phyloP scores from a whole-genome alignment of 2,888 invertebrate species.

The Drosophila formosana region DNA sequence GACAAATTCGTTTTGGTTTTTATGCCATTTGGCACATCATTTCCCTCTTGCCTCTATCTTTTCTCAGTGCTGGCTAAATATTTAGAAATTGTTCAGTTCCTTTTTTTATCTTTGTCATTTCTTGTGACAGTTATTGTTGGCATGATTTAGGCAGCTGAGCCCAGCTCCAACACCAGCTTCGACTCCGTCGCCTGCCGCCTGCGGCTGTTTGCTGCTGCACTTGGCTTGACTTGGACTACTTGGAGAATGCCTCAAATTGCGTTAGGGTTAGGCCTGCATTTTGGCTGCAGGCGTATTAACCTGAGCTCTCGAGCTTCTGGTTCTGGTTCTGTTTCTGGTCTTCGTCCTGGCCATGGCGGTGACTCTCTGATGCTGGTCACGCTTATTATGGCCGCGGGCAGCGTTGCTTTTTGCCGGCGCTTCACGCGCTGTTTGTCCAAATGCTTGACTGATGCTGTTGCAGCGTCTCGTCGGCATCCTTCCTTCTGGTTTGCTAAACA shows the following conservation, averaged over 20 bases:
- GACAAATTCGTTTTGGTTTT: slow-evolving; percentile 80
- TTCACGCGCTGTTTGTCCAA: slow-evolving; percentile 69
- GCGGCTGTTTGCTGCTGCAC: slow-evolving; percentile 75
- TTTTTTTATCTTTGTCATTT: slow-evolving; percentile 11
- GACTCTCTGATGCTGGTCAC: slow-evolving; percentile 62
- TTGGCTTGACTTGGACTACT: slow-evolving; percentile 63
- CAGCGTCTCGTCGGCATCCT: slow-evolving; percentile 37
- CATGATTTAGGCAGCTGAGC: slow-evolving; percentile 53
- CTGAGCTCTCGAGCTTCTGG: slow-evolving; percentile 11
- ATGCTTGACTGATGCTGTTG: slow-evolving; percentile 70
- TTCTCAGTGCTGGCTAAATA: slow-evolving; percentile 74
- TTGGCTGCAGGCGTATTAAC: slow-evolving; percentile 53
- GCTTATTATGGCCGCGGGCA: slow-evolving; percentile 75
- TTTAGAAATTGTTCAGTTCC: slow-evolving; percentile 80
- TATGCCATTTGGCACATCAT: slow-evolving; percentile 57
- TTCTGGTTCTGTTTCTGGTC: slow-evolving; percentile 8
- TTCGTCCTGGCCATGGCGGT: slow-evolving; percentile 3
- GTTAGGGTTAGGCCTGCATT: slow-evolving; percentile 74
- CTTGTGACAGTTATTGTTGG: slow-evolving; percentile 57
- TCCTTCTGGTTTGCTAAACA: slow-evolving; percentile 70
- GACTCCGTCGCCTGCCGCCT: slow-evolving; percentile 17
- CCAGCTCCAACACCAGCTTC: background rate
- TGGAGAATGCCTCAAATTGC: slow-evolving; percentile 73
- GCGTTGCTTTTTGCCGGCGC: slow-evolving; percentile 68
- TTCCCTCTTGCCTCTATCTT: slow-evolving; percentile 32